phyloP scores from a whole-genome alignment of 2,888 invertebrate genomes.

The Colostygia pectinataria region DNA sequence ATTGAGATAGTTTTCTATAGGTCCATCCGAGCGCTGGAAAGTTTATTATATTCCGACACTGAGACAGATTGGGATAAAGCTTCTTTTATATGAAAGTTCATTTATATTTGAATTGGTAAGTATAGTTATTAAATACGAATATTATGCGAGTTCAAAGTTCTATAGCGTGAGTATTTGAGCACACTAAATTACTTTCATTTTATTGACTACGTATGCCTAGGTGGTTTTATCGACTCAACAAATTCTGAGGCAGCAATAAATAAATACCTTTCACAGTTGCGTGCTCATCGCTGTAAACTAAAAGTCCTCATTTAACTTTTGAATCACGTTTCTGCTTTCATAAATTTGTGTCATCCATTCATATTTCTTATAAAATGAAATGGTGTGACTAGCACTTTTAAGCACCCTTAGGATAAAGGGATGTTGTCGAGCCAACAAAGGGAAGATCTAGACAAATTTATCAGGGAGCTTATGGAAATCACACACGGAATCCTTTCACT shows the following conservation, averaged over 20 bases:
- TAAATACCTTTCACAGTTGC: background rate
- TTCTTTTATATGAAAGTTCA: slow-evolving; percentile 19
- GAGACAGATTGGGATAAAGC: slow-evolving; percentile 14
- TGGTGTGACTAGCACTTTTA: slow-evolving; percentile 34
- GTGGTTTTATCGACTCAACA: background rate
- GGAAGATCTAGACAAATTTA: slow-evolving; percentile 61
- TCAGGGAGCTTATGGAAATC: slow-evolving; percentile 56
- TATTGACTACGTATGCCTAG: too few relatives aligned
- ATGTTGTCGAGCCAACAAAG: slow-evolving; percentile 56
- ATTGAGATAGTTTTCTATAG: slow-evolving; percentile 27
- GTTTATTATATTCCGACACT: slow-evolving; percentile 23
- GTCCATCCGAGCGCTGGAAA: slow-evolving; percentile 13
- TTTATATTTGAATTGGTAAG: slow-evolving; percentile 8
- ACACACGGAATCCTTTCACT: slow-evolving; percentile 45
- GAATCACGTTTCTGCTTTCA: slow-evolving; percentile 15
- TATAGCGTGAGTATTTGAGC: too few relatives aligned
- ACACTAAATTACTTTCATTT: too few relatives aligned
- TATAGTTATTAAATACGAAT: too few relatives aligned
- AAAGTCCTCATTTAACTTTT: slow-evolving; percentile 17
- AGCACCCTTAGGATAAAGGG: slow-evolving; percentile 47
- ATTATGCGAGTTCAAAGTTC: too few relatives aligned
- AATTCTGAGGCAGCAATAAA: background rate
- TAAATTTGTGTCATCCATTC: slow-evolving; percentile 16
- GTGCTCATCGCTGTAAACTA: slow-evolving; percentile 6
- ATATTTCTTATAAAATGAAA: slow-evolving; percentile 23